Evolutionary conservation across 1,140 invertebrate genomes (phyloP), one percentile per base, ranked within the genome.

Genomic region (Heliothis virescens): DNA sequence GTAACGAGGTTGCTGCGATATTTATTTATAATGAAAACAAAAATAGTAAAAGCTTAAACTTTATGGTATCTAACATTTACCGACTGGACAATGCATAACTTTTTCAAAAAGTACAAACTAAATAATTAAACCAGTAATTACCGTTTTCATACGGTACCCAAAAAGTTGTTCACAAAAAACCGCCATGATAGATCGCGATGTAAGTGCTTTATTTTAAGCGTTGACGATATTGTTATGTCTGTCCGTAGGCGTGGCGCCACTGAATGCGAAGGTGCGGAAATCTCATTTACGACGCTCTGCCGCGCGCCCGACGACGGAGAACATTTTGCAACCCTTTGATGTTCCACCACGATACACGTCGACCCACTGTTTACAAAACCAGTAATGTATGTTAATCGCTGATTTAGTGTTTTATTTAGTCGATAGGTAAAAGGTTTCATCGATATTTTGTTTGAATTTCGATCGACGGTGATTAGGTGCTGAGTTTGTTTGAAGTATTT

Each of bases 121-220:
- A 34, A 34, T 34, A 34, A 34, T 34, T 4, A 34, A 34, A 34
- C 5, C 9, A 41, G 34, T 41, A 34, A 34, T 34, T 50, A 21
- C 18, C 16, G 29, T 41, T n/a, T 53, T 11, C 4, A 71, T 34
- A 62, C 57, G 74, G 59, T 57, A 78, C 63, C 75, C 75, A 57
- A 78, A 69, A 78, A 78, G 41, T 16, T 7, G 41, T 16, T 7
- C n/a, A 55, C 52, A 52, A 52, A 57, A 69, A 47, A 41, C 78
- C 34, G 50, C 47, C 77, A 73, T 85, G 82, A 85, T 87, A 83
- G 82, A 88, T 83, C 71, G 80, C 80, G 76, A 71, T 86, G 79
- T 87, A 84, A 90, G 88, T 90, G 87, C 76, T 88, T 85, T 88
- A 87, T 85, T 88, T 86, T 82, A 81, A 76, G 82, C 72, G 77